Percentiles rank a stretch among this genome's conserved stretches.
Conservation (phyloP, 2,888 invertebrate genomes). For the Papilio gigon region DNA sequence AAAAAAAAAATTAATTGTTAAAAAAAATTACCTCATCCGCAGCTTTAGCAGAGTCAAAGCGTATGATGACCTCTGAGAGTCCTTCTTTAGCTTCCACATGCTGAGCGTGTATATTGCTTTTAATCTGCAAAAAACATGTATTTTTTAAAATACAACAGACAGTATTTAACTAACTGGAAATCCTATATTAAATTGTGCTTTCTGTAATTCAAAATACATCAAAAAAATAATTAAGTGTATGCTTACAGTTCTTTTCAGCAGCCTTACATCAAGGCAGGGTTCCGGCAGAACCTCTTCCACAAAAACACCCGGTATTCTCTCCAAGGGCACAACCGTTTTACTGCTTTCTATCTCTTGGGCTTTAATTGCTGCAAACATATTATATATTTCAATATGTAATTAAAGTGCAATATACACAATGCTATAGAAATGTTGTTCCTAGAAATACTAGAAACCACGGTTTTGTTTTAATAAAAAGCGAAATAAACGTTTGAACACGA, state of each 20-base stretch:
- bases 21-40: conserved; percentile 70
- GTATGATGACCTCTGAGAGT: conserved; percentile 84
- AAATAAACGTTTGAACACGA: too few species aligned
- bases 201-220: too few species aligned
- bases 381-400: background rate
- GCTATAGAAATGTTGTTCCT: too few species aligned
- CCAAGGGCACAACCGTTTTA: conserved; percentile 56
- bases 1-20: too few species aligned
- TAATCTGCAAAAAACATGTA: conserved; percentile 68
- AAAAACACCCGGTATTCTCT: conserved; percentile 81
- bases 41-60: conserved; percentile 82
- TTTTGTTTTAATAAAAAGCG: too few species aligned
- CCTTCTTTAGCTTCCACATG: conserved; percentile 92
- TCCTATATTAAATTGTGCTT: too few species aligned
- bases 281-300: conserved; percentile 86
- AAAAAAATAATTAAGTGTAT: too few species aligned
- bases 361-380: conserved; percentile 50
- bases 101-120: conserved; percentile 84
- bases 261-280: conserved; percentile 85
- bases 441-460: too few species aligned
- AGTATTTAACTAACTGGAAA: too few species aligned
- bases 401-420: too few species aligned
- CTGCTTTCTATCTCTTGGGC: conserved; percentile 50
- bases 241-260: conserved; percentile 84
- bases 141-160: background rate